Base-by-base conservation (phyloP, 2,797 vertebrate genomes). In the Nyctalus aviator region DNA sequence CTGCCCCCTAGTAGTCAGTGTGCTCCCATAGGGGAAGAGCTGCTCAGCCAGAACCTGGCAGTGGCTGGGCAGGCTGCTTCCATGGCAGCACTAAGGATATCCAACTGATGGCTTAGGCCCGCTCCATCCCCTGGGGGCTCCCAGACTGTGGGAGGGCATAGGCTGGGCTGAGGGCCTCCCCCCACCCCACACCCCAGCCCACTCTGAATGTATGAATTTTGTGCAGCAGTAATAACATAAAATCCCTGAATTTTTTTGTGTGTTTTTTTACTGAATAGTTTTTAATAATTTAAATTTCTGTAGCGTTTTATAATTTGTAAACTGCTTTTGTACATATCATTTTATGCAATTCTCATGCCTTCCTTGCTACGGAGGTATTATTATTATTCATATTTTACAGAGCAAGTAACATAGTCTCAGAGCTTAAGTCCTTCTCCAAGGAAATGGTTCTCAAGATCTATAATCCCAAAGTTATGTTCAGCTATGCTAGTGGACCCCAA, bases 361-460 rank as follows among this genome's bases (percentile, higher is more conserved):
- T 35, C 41, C 72, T 79, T 87, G 41, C 5, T 79, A 57, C 27
- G 15, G 72, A 62, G 8, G 46, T 50, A 18, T 62, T 73, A 18
- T 62, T 73, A 88, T 78, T 68, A 93, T 53, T 75, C 57, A 90
- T 64, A 69, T 88, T 90, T 96, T 59, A 83, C 9, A 66, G 23
- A 86, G 14, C 79, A 88, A 79, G 66, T 57, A 94, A 59, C 15
- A 15, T 48, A 41, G 41, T 57, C 4, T 72, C 41, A 55, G 44
- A 68, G 4, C 8, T n/a, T 68, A 72, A 90, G 10, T 50, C 5
- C 37, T 64, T 83, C 57, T 32, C 8, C 69, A 7, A 88, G 35
- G 13, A 93, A 79, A 57, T 44, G 69, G 7, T 75, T 57, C 57
- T 69, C 23, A 59, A 87, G 66, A 44, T 79, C 68, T 78, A 5